Conservation (phyloP, 2,113 vertebrate genomes). For the Rhodinocichla rosea region DNA sequence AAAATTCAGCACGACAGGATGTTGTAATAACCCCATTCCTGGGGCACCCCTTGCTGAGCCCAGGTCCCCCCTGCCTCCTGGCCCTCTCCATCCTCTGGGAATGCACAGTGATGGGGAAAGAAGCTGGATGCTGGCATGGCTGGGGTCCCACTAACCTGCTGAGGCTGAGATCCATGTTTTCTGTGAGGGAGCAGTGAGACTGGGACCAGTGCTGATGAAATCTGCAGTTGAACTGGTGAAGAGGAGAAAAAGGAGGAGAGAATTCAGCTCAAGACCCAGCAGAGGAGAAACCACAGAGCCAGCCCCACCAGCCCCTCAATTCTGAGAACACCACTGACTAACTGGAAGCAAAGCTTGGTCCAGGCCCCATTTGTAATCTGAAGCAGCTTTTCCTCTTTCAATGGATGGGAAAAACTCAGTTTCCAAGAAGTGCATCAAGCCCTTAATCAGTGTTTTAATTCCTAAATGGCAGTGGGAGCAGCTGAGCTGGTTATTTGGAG, state of each 20-base stretch:
- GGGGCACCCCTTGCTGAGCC: accelerated
- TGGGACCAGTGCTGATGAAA: accelerated
- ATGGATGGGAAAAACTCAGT: neutral
- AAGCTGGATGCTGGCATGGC: neutral
- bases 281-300: neutral
- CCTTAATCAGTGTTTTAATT: constrained; percentile 27
- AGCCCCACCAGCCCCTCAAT: neutral
- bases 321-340: neutral
- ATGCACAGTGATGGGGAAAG: too few relatives aligned
- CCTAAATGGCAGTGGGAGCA: neutral
- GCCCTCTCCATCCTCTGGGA: neutral
- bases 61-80: neutral
- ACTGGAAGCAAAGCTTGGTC: neutral
- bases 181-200: neutral
- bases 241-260: neutral
- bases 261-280: neutral
- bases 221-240: neutral
- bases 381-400: neutral
- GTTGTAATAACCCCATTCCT: neutral
- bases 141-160: accelerated
- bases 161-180: neutral
- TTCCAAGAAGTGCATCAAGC: constrained; percentile 3
- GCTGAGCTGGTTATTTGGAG: neutral
- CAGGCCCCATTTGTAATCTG: neutral
- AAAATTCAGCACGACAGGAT: accelerated